Conservation (phyloP, 2,797 vertebrate genomes). For the Lithobates pipiens region DNA sequence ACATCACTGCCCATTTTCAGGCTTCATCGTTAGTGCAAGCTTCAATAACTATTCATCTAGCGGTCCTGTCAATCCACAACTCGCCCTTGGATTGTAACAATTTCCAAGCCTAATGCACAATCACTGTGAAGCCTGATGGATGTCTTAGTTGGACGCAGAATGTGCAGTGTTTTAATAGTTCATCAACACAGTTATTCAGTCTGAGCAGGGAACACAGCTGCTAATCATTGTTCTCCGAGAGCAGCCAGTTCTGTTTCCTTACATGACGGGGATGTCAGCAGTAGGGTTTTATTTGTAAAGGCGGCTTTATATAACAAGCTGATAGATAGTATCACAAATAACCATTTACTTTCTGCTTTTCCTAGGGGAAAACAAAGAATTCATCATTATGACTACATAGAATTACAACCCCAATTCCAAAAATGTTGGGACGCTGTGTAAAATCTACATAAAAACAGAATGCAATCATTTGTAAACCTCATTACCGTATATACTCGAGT, state of each 20-base stretch:
- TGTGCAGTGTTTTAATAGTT: conserved; percentile 54
- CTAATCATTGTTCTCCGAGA: conserved; percentile 36
- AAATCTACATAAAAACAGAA: too few species aligned
- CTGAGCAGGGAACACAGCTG: conserved; percentile 62
- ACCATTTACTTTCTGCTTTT: not conserved
- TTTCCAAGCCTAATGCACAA: not conserved
- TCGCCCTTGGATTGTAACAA: not conserved
- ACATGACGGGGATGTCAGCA: conserved; percentile 60
- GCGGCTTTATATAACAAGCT: conserved; percentile 42
- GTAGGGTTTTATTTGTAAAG: conserved; percentile 53
- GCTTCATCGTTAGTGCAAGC: too few species aligned
- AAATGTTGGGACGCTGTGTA: too few species aligned
- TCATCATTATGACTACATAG: not conserved
- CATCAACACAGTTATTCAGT: conserved; percentile 58
- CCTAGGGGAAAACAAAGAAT: not conserved
- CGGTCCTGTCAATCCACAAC: too few species aligned
- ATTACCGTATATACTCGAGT: too few species aligned
- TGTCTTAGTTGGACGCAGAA: conserved; percentile 55
- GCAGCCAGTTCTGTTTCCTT: conserved; percentile 50
- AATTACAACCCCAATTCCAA: too few species aligned
- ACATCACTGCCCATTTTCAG: too few species aligned
- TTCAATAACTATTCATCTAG: too few species aligned
- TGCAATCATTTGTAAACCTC: too few species aligned
- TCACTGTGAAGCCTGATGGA: not conserved
- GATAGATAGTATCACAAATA: conserved; percentile 3